Evolutionary conservation across 2,113 vertebrate genomes (phyloP).

Genomic region (Helogale parvula): DNA sequence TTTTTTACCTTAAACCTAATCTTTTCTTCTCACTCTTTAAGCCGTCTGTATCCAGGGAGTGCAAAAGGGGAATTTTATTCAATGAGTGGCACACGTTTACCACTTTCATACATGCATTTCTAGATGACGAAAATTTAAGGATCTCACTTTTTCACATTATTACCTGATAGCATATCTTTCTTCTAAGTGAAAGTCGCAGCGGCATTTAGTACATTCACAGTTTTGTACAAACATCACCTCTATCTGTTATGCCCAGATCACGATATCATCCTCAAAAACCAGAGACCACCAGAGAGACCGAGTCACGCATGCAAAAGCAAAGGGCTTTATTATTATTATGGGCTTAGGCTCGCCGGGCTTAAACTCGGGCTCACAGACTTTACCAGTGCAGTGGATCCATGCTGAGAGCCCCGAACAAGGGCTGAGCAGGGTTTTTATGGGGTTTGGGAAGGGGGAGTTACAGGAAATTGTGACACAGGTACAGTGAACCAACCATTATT

Average conservation of each 20-base stretch:
- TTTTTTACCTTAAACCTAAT: constrained; percentile 48
- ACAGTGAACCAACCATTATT: too few relatives aligned
- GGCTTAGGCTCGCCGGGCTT: too few relatives aligned
- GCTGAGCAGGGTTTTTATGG: too few relatives aligned
- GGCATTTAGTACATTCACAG: neutral
- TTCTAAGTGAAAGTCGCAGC: neutral
- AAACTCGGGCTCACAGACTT: too few relatives aligned
- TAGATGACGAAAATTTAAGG: constrained; percentile 43
- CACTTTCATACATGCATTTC: constrained; percentile 53
- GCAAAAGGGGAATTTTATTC: constrained; percentile 60
- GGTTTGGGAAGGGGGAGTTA: too few relatives aligned
- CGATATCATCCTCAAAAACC: too few relatives aligned
- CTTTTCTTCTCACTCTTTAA: constrained; percentile 70
- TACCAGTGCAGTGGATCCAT: too few relatives aligned
- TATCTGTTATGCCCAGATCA: neutral
- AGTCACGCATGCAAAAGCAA: too few relatives aligned
- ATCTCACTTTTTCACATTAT: constrained; percentile 18
- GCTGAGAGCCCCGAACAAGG: too few relatives aligned
- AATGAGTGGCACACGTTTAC: constrained; percentile 38
- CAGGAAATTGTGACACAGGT: too few relatives aligned
- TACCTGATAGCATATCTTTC: neutral
- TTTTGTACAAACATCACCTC: neutral
- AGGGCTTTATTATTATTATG: too few relatives aligned
- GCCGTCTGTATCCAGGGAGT: constrained; percentile 39
- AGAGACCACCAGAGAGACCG: too few relatives aligned